A percentile compares a stretch with the other conserved stretches of the same genome.
Evolutionary conservation across 1,140 invertebrate genomes (phyloP).

Genomic region (Hermetia illucens): DNA sequence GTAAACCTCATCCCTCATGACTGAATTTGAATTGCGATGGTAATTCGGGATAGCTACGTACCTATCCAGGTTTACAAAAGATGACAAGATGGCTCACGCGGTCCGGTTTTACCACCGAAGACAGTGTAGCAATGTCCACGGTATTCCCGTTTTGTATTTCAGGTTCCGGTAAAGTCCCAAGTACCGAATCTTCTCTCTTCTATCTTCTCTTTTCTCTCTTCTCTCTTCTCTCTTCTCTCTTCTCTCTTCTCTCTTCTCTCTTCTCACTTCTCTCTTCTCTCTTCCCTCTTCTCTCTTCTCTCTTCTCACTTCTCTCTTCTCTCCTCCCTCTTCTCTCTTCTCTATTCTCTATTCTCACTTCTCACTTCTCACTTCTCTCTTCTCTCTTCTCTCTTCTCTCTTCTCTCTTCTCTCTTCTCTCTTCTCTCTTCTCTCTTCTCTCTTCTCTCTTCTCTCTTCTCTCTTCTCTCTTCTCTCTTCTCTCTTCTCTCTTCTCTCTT

Average conservation of each 20-base stretch:
- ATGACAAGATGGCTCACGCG: too few relatives aligned
- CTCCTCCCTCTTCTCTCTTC: background rate
- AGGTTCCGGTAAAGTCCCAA: too few relatives aligned
- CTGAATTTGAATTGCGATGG: too few relatives aligned
- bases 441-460: constrained; percentile 1
- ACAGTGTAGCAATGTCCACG: too few relatives aligned
- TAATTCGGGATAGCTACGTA: too few relatives aligned
- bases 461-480: background rate
- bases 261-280: background rate
- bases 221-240: background rate
- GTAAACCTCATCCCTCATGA: too few relatives aligned
- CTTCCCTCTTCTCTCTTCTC: background rate
- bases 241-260: constrained; percentile 1
- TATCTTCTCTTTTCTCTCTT: background rate
- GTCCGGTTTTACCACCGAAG: too few relatives aligned
- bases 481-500: background rate
- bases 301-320: background rate
- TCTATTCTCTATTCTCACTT: background rate
- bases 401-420: background rate
- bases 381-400: background rate
- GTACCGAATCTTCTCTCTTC: too few relatives aligned
- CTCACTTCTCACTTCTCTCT: background rate
- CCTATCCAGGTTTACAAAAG: too few relatives aligned
- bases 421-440: background rate
- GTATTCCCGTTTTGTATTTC: too few relatives aligned